Conservation (phyloP, 2,113 vertebrate species). For the Nesogale talazaci region DNA sequence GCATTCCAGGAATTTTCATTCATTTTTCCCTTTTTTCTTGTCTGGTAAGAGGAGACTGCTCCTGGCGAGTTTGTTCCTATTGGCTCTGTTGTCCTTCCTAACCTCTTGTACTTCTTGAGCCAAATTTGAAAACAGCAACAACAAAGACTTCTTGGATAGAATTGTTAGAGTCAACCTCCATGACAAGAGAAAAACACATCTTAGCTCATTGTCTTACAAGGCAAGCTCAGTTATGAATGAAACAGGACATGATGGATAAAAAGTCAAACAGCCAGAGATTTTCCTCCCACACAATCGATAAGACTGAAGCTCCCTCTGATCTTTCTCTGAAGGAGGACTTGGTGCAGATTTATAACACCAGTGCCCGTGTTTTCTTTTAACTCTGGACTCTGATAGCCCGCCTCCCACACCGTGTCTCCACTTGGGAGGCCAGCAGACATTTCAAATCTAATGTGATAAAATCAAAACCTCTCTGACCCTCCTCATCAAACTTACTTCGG, state of each 20-base stretch:
- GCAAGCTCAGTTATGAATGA: background rate
- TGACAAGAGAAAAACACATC: background rate
- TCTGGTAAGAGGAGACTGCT: background rate
- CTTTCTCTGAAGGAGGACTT: background rate
- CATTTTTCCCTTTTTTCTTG: background rate
- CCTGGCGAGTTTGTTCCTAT: accelerated
- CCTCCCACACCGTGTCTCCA: background rate
- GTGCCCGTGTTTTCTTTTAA: background rate
- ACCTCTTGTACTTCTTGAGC: conserved; percentile 50
- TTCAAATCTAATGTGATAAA: background rate
- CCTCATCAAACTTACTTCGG: background rate
- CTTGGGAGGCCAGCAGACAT: background rate
- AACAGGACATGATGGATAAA: background rate
- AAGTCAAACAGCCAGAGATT: background rate
- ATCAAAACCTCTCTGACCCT: background rate
- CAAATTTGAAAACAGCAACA: background rate
- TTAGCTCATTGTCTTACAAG: background rate
- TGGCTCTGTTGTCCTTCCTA: background rate
- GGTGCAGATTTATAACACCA: background rate
- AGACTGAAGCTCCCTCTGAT: background rate
- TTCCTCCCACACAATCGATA: background rate
- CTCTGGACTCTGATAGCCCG: background rate
- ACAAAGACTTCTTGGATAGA: background rate
- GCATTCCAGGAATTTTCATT: background rate
- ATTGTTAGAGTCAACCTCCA: background rate